Evolutionary conservation across 2,888 invertebrate species (phyloP).

Genomic region (Aporophyla lueneburgensis): DNA sequence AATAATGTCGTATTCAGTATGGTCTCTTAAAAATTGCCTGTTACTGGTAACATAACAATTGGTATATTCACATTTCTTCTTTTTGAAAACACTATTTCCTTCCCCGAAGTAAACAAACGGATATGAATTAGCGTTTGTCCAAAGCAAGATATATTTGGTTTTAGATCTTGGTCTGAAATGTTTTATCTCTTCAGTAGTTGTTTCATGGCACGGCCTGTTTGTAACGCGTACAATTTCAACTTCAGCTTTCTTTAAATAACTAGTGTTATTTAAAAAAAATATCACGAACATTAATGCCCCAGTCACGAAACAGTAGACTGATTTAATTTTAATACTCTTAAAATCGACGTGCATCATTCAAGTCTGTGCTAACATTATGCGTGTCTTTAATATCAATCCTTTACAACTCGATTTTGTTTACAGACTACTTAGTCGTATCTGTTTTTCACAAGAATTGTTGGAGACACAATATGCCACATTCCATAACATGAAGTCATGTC

Average conservation of each 20-base stretch:
- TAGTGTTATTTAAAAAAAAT: constrained; percentile 55
- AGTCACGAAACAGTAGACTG: constrained; percentile 46
- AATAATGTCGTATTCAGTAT: constrained; percentile 77
- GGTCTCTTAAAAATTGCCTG: constrained; percentile 70
- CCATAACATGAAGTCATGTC: constrained; percentile 2
- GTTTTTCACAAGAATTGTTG: constrained; percentile 41
- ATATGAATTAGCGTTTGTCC: constrained; percentile 75
- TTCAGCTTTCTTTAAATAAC: constrained; percentile 39
- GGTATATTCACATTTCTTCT: constrained; percentile 75
- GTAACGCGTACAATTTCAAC: constrained; percentile 8
- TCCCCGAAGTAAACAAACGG: constrained; percentile 78
- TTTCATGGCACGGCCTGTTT: constrained; percentile 23
- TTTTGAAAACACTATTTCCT: constrained; percentile 75
- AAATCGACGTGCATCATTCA: constrained; percentile 40
- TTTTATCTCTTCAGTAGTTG: constrained; percentile 15
- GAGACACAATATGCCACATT: constrained; percentile 21
- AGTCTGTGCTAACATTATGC: constrained; percentile 16
- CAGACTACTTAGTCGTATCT: constrained; percentile 14
- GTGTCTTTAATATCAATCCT: constrained; percentile 5
- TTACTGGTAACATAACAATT: constrained; percentile 83
- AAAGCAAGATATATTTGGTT: constrained; percentile 79
- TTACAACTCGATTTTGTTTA: constrained; percentile 38
- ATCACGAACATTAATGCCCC: constrained; percentile 47
- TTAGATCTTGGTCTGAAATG: constrained; percentile 16
- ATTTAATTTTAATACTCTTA: constrained; percentile 45